Evolutionary conservation across 2,888 invertebrate species (phyloP).

Genomic region (Tinea trinotella): DNA sequence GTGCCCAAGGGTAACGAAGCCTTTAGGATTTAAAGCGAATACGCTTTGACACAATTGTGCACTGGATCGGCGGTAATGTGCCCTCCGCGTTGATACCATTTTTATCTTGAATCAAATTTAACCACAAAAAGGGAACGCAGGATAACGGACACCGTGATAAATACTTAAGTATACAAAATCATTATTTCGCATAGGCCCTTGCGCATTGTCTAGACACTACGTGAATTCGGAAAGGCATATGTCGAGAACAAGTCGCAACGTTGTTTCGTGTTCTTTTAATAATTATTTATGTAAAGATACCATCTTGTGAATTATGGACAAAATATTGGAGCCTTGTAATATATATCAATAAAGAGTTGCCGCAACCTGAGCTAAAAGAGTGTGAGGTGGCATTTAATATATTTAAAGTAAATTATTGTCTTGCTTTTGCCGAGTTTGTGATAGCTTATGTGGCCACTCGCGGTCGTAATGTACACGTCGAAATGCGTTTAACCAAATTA

Average conservation of each 20-base stretch:
- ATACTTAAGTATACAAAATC: no score
- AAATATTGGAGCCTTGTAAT: neutral
- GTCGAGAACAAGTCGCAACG: neutral
- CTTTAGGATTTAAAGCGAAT: neutral
- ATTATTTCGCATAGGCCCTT: no score
- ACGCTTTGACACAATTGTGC: slow-evolving; percentile 15
- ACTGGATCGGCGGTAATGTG: neutral
- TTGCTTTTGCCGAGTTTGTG: neutral
- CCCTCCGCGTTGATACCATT: neutral
- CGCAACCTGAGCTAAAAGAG: slow-evolving; percentile 1
- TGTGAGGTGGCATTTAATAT: slow-evolving; percentile 4
- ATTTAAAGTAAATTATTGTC: slow-evolving; percentile 7
- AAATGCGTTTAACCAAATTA: slow-evolving; percentile 6
- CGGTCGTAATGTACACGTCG: neutral
- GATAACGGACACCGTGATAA: neutral
- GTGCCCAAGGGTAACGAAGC: slow-evolving; percentile 2
- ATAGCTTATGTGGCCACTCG: neutral
- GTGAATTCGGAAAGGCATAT: neutral
- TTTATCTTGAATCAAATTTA: neutral
- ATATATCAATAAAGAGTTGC: slow-evolving; percentile 11
- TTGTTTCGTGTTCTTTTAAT: neutral
- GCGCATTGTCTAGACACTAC: no score
- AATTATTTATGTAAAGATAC: slow-evolving; percentile 13
- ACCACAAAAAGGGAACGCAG: neutral
- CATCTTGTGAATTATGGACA: slow-evolving; percentile 3